Base-by-base conservation (phyloP, 2,113 vertebrate species). In the Odocoileus virginianus region DNA sequence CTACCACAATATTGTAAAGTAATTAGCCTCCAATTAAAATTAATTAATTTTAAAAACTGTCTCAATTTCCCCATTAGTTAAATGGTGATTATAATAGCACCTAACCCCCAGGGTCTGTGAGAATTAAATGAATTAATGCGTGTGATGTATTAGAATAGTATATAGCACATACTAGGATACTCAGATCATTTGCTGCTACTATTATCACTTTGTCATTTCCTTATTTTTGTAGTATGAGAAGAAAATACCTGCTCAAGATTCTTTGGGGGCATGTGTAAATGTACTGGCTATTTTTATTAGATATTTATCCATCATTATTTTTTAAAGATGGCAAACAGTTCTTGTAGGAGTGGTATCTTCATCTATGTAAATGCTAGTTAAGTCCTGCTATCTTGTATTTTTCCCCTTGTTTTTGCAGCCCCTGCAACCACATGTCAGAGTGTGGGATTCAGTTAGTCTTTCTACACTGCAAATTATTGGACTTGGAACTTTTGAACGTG, bases 361-460 rank as follows among this genome's bases (percentile, higher is more conserved):
- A 93, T 54, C n/a, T 55, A 28, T 36, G 40, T 88, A 0, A 61
- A 2, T 57, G 27, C 84, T 43, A 92, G 14, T 78, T 50, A 74
- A 86, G 64, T 54, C 30, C 30, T 91, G 43, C 27, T 98, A 7
- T 95, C 8, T 92, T 2, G 28, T 40, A 28, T 89, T 57, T 96
- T 79, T 97, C 58, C 88, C 19, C 0, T 98, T 98, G 89, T 94
- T 98, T 98, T 98, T 91, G 30, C 16, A 99, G 99, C 99, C 99
- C 30, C 98, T 99, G 86, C 99, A 99, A 98, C 99, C 99, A 90
- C 99, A 99, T 71, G 99, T 99, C 9, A 99, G 99, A 93, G 99
- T 99, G 58, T 99, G 99, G 99, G 99, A 99, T 99, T 99, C 99
- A 4, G 99, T 99, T 97, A 99, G 99, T 98, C 98, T 99, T 61